These are phyloP conservation scores for Leptopilina boulardi DNA, from an alignment of 1,140 invertebrate genomes.

Conservation along the genomic window DNA sequence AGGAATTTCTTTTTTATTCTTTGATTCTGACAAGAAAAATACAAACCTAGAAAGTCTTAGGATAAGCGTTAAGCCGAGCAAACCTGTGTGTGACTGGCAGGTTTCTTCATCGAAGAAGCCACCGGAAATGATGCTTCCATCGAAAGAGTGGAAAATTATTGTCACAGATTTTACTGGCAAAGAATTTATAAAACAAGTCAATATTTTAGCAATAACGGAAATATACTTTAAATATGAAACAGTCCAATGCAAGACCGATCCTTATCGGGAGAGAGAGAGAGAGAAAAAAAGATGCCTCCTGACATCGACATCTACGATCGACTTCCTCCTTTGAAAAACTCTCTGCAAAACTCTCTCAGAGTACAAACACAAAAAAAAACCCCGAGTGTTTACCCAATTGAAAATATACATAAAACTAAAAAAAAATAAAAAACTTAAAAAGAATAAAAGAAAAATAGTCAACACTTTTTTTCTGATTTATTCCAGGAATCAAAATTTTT, in stretches of 20 bases:
- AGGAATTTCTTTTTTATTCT: not conserved
- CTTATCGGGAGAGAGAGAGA: too few species aligned
- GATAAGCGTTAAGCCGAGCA: constrained; percentile 54
- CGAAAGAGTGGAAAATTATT: constrained; percentile 63
- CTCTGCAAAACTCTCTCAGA: constrained; percentile 46
- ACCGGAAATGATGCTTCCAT: constrained; percentile 74
- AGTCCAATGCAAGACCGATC: constrained; percentile 72
- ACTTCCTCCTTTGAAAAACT: constrained; percentile 53
- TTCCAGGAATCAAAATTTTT: too few species aligned
- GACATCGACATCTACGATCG: constrained; percentile 64
- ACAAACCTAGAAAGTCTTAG: constrained; percentile 65
- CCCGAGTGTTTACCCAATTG: constrained; percentile 23
- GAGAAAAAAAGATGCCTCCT: too few species aligned
- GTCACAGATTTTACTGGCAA: constrained; percentile 50
- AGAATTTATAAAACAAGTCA: constrained; percentile 56
- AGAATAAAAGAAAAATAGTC: not conserved
- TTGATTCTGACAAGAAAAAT: constrained; percentile 16
- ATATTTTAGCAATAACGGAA: constrained; percentile 67
- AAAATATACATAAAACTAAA: not conserved
- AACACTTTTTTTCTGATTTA: too few species aligned
- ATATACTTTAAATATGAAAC: constrained; percentile 76
- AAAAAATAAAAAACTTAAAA: not conserved
- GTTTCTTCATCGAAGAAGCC: constrained; percentile 75
- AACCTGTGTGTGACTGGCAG: constrained; percentile 71
- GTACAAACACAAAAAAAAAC: constrained; percentile 45